phyloP scores from a whole-genome alignment of 2,797 vertebrate genomes.

The Enteromius anoplus region DNA sequence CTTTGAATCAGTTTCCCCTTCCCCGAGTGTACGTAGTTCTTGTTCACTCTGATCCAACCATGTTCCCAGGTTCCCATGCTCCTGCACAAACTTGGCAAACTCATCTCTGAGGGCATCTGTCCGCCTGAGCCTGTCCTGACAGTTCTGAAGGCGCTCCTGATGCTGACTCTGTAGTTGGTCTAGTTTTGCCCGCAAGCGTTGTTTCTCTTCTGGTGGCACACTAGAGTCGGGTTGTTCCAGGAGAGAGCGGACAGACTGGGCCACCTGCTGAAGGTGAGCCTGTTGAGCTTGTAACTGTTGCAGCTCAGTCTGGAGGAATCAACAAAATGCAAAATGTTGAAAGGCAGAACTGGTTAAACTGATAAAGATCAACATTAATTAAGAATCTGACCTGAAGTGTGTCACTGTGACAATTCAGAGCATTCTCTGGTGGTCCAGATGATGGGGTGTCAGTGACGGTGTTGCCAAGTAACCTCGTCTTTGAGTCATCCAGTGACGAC shows the following conservation, averaged over 20 bases:
- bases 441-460: constrained; percentile 49
- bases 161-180: constrained; percentile 83
- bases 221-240: constrained; percentile 85
- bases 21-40: constrained; percentile 81
- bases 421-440: constrained; percentile 67
- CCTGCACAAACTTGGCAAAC: constrained; percentile 88
- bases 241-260: constrained; percentile 86
- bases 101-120: constrained; percentile 87
- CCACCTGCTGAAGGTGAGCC: constrained; percentile 86
- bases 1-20: constrained; percentile 75
- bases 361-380: neutral
- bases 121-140: constrained; percentile 84
- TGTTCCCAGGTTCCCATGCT: constrained; percentile 82
- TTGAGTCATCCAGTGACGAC: constrained; percentile 63
- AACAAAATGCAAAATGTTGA: neutral
- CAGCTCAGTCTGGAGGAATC: constrained; percentile 77
- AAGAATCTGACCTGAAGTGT: constrained; percentile 83
- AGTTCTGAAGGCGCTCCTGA: constrained; percentile 76
- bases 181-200: constrained; percentile 78
- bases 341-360: neutral
- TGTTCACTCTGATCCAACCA: constrained; percentile 89
- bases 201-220: constrained; percentile 80
- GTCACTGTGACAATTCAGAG: constrained; percentile 81
- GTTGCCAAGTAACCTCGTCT: constrained; percentile 32
- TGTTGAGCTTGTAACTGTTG: constrained; percentile 92